Conservation (phyloP, 2,888 invertebrate species). For the Sphaerophoria rueppellii region DNA sequence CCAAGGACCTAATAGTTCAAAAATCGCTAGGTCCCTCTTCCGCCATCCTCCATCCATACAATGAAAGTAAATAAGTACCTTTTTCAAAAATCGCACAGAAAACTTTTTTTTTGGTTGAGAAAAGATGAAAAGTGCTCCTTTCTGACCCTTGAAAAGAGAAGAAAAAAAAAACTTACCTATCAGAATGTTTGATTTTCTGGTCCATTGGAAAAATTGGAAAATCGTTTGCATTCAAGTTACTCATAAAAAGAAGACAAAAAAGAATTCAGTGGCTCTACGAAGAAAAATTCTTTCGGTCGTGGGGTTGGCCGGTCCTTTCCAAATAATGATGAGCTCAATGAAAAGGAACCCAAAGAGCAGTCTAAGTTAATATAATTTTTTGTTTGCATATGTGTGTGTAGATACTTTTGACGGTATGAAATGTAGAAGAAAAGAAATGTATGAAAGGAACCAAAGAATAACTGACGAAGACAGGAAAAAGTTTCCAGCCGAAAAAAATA, state of each 20-base stretch:
- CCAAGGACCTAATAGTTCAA: background rate
- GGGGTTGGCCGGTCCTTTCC: background rate
- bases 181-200: constrained; percentile 69
- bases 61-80: constrained; percentile 24
- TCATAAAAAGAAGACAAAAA: constrained; percentile 1
- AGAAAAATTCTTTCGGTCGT: constrained; percentile 47
- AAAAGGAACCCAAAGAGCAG: constrained; percentile 51
- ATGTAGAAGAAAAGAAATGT: background rate
- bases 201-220: constrained; percentile 68
- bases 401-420: constrained; percentile 39
- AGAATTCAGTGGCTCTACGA: constrained; percentile 31
- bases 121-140: constrained; percentile 57
- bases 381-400: constrained; percentile 6
- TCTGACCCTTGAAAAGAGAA: constrained; percentile 13
- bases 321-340: constrained; percentile 62
- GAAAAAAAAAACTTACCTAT: constrained; percentile 36
- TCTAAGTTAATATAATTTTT: constrained; percentile 40
- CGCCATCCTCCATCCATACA: background rate
- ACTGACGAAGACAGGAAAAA: constrained; percentile 39
- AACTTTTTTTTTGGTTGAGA: constrained; percentile 33
- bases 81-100: constrained; percentile 11
- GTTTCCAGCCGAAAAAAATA: constrained; percentile 31
- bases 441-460: constrained; percentile 38
- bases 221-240: constrained; percentile 28
- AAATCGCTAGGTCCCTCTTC: background rate